Evolutionary conservation across 2,888 invertebrate genomes (phyloP).

Genomic region (Drymonia ruficornis): DNA sequence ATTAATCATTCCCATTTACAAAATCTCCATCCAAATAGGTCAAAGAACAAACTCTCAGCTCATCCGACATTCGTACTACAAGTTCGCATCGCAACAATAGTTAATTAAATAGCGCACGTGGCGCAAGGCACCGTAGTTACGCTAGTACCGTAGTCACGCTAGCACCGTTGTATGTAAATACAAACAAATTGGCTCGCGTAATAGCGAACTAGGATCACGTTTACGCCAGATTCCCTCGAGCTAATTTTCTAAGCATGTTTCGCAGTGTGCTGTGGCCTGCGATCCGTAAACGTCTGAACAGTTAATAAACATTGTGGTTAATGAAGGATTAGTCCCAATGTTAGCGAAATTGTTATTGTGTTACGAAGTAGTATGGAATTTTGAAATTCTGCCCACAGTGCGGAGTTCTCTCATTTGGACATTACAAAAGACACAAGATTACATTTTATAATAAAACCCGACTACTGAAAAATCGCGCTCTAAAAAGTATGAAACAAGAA

Average conservation of each 20-base stretch:
- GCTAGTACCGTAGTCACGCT: slow-evolving; percentile 40
- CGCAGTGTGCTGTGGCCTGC: slow-evolving; percentile 9
- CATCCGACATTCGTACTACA: slow-evolving; percentile 33
- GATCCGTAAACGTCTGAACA: slow-evolving; percentile 10
- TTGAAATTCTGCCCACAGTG: too few relatives aligned
- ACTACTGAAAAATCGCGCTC: too few relatives aligned
- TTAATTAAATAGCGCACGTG: slow-evolving; percentile 33
- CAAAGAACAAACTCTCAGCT: slow-evolving; percentile 12
- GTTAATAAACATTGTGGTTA: neutral
- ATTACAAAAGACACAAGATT: too few relatives aligned
- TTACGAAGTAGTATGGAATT: too few relatives aligned
- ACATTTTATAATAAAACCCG: too few relatives aligned
- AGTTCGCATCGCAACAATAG: slow-evolving; percentile 25
- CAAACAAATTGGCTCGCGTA: slow-evolving; percentile 47
- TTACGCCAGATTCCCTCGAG: slow-evolving; percentile 20
- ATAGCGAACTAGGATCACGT: slow-evolving; percentile 42
- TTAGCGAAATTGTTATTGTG: too few relatives aligned
- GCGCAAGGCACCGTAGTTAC: slow-evolving; percentile 33
- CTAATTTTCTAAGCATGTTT: slow-evolving; percentile 32
- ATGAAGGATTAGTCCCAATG: neutral
- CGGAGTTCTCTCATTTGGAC: too few relatives aligned
- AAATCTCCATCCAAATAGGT: neutral
- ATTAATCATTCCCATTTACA: too few relatives aligned
- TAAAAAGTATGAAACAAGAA: too few relatives aligned
- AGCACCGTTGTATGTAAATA: slow-evolving; percentile 41